phyloP scores from a whole-genome alignment of 2,797 vertebrate species.

The Gymnoscopelus microlampas region DNA sequence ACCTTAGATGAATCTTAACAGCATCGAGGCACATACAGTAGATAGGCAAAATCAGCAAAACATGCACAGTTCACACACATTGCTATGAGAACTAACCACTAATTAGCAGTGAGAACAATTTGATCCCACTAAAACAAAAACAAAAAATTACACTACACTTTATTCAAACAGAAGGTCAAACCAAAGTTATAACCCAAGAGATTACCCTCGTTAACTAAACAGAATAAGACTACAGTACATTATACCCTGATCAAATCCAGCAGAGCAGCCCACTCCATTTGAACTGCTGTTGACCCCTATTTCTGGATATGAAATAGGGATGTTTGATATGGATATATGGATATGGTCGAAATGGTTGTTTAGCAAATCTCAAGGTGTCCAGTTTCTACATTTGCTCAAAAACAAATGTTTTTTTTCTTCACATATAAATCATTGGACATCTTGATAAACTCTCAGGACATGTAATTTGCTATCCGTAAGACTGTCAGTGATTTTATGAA shows the following conservation, averaged over 20 bases:
- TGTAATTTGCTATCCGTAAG: background rate
- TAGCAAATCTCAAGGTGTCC: too few species aligned
- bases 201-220: background rate
- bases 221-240: background rate
- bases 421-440: slow-evolving; percentile 19
- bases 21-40: too few species aligned
- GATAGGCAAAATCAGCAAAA: too few species aligned
- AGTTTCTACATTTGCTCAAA: background rate
- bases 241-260: background rate
- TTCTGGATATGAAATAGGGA: background rate
- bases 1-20: too few species aligned
- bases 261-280: slow-evolving; percentile 20
- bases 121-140: slow-evolving; percentile 26
- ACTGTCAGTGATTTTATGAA: background rate
- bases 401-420: slow-evolving; percentile 9
- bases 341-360: slow-evolving; percentile 34
- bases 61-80: too few species aligned
- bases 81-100: slow-evolving; percentile 39
- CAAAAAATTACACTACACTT: slow-evolving; percentile 9
- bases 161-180: slow-evolving; percentile 19
- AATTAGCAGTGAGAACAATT: slow-evolving; percentile 38
- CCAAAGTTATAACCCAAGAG: slow-evolving; percentile 19
- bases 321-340: slow-evolving; percentile 30
- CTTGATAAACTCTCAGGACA: slow-evolving; percentile 15
- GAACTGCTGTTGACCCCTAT: slow-evolving; percentile 20